Evolutionary conservation across 2,888 invertebrate genomes (phyloP), one percentile per base, ranked within the genome.

Genomic region (Hirtodrosophila duncani): DNA sequence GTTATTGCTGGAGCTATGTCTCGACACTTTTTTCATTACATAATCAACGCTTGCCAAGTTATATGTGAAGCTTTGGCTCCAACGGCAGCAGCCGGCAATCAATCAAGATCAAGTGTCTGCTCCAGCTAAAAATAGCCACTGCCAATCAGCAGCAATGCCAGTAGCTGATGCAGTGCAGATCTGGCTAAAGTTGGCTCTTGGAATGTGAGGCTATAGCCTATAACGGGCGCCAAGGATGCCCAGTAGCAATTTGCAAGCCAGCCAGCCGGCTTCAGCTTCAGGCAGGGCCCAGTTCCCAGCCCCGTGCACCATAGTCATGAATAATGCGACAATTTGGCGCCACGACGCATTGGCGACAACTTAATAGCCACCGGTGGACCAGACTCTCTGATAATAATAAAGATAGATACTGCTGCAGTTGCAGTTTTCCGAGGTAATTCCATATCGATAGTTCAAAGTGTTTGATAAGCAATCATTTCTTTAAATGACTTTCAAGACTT

Each of bases 171-270:
- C 29, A 30, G 16, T n/a, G n/a, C n/a, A n/a, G n/a, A n/a, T n/a
- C n/a, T n/a, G n/a, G n/a, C n/a, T n/a, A n/a, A n/a, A n/a, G n/a
- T n/a, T n/a, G n/a, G n/a, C n/a, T n/a, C n/a, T n/a, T n/a, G n/a
- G n/a, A n/a, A n/a, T n/a, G n/a, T n/a, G n/a, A n/a, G n/a, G n/a
- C n/a, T n/a, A n/a, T n/a, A n/a, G 57, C 56, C 82, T 77, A 72
- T 72, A 72, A 72, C 82, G n/a, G 82, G 72, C 72, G 72, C 72
- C 82, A 72, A 72, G 82, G 72, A 81, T 72, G 81, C 61, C 66
- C 48, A 78, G 16, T 41, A n/a, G 23, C 69, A 72, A 81, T 78
- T 72, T 78, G 50, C 60, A 75, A 59, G 57, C 38, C 63, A 50
- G 18, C 60, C 67, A 55, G 48, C 18, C 29, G 21, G 3, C 17